phyloP scores from a whole-genome alignment of 2,888 invertebrate species.

The Neoaliturus tenellus region DNA sequence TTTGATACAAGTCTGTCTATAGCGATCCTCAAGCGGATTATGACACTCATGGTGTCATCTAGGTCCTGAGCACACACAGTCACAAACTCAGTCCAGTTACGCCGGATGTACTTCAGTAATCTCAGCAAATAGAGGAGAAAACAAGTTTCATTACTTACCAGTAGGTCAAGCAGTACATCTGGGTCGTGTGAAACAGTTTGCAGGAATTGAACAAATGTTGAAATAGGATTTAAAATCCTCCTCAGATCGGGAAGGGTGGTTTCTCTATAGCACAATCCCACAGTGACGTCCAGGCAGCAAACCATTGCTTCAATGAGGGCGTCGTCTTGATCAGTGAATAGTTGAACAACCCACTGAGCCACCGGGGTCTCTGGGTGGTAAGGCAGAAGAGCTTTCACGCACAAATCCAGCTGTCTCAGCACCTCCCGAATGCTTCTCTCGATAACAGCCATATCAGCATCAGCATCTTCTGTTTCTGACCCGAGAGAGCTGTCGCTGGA shows the following conservation, averaged over 20 bases:
- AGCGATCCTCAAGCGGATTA: slow-evolving; percentile 86
- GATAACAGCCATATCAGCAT: slow-evolving; percentile 92
- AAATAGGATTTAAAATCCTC: slow-evolving; percentile 88
- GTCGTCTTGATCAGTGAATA: slow-evolving; percentile 95
- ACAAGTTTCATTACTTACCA: slow-evolving; percentile 94
- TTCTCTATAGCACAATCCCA: slow-evolving; percentile 89
- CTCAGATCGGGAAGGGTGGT: slow-evolving; percentile 88
- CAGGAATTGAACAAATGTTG: slow-evolving; percentile 91
- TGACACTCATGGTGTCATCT: slow-evolving; percentile 89
- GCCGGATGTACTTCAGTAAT: slow-evolving; percentile 88
- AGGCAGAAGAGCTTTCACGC: slow-evolving; percentile 87
- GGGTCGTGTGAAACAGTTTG: slow-evolving; percentile 80
- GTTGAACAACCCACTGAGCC: slow-evolving; percentile 90
- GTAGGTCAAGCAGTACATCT: slow-evolving; percentile 81
- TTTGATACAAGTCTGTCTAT: slow-evolving; percentile 89
- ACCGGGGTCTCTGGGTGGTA: slow-evolving; percentile 93
- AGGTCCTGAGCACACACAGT: slow-evolving; percentile 84
- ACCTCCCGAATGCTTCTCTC: slow-evolving; percentile 91
- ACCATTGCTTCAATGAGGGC: slow-evolving; percentile 95
- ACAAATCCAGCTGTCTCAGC: slow-evolving; percentile 86
- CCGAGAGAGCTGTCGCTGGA: slow-evolving; percentile 88
- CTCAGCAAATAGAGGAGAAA: slow-evolving; percentile 89
- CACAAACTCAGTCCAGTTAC: slow-evolving; percentile 90
- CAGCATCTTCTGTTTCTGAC: slow-evolving; percentile 89
- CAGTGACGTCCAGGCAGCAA: slow-evolving; percentile 91